A percentile compares a stretch with the other conserved stretches of the same genome.
Conservation (phyloP, 2,888 invertebrate species). For the Parnassius smintheus region DNA sequence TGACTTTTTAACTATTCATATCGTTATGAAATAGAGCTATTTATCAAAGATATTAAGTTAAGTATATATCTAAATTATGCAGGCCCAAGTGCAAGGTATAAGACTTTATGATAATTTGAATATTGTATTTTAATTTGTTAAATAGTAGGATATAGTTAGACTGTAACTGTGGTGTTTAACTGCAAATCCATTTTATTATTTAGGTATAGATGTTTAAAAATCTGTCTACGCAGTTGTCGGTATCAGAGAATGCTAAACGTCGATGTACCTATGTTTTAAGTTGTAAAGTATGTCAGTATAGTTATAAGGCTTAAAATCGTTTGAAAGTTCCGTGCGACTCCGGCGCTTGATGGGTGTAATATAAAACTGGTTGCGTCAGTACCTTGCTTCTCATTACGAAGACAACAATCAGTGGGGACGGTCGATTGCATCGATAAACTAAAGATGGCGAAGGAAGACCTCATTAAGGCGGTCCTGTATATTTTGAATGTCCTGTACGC, state of each 20-base stretch:
- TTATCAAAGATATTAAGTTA: not conserved
- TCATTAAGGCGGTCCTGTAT: conserved; percentile 66
- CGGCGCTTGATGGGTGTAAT: conserved; percentile 41
- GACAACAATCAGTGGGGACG: conserved; percentile 52
- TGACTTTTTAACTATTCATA: not conserved
- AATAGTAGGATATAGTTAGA: conserved; percentile 1
- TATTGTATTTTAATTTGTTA: conserved; percentile 8
- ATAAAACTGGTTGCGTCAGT: conserved; percentile 64
- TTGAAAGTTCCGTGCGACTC: not conserved
- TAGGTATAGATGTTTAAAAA: not conserved
- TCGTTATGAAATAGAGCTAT: not conserved
- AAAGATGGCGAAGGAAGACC: conserved; percentile 68
- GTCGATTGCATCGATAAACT: conserved; percentile 38
- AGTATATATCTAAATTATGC: not conserved
- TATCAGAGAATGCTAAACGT: not conserved
- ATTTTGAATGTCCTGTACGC: conserved; percentile 70
- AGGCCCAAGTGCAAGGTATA: conserved; percentile 2
- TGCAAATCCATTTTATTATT: conserved; percentile 5
- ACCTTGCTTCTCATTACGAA: conserved; percentile 64
- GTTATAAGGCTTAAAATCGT: conserved; percentile 13
- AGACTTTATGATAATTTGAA: not conserved
- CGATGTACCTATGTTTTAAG: not conserved
- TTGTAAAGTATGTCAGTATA: conserved; percentile 13
- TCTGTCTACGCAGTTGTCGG: conserved; percentile 12
- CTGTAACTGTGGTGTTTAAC: conserved; percentile 2